Evolutionary conservation across 2,797 vertebrate species (phyloP), one percentile per base, ranked within the genome.

Genomic region (Melanotaenia pygmaea): DNA sequence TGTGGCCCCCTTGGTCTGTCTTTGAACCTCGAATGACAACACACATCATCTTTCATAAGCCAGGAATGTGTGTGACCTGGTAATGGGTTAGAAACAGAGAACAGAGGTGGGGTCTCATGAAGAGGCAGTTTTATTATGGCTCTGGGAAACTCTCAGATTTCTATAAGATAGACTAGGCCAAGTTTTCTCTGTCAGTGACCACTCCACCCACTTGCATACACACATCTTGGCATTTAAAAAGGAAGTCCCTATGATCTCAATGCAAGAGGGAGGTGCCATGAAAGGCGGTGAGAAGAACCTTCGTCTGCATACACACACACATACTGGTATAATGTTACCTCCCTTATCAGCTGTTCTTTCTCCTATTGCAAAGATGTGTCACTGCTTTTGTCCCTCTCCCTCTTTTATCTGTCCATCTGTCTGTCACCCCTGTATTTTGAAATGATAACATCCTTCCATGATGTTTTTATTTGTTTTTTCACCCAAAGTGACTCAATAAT

Each of bases 61-160:
- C 90, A 84, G 88, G 89, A 90, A 88, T 90, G 87, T 90, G 88
- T 91, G 83, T 83, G 89, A 90, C 86, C 87, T 84, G 81, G 70
- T 90, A 91, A 92, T 87, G 87, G 86, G 83, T 62, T 74, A 59
- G 76, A 84, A 60, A 80, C 68, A 74, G 68, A 64, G 34, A 50
- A 67, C 59, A 73, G 94, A 91, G 95, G 94, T 74, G 86, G 83
- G 76, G 82, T 83, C 74, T 78, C 82, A 86, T 90, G 95, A 95
- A 96, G 96, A 95, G 94, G 93, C 95, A 94, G 96, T 96, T 93
- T 97, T 97, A 96, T 96, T 96, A 96, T 93, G 93, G 95, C 95
- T 96, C 94, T 95, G 95, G 95, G 96, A 96, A 95, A 95, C 95
- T 96, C 96, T 97, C 97, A 95, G 95, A 96, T 97, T 97, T 97